Evolutionary conservation across 2,113 vertebrate species (phyloP).

Genomic region (Mormoops blainvillei): DNA sequence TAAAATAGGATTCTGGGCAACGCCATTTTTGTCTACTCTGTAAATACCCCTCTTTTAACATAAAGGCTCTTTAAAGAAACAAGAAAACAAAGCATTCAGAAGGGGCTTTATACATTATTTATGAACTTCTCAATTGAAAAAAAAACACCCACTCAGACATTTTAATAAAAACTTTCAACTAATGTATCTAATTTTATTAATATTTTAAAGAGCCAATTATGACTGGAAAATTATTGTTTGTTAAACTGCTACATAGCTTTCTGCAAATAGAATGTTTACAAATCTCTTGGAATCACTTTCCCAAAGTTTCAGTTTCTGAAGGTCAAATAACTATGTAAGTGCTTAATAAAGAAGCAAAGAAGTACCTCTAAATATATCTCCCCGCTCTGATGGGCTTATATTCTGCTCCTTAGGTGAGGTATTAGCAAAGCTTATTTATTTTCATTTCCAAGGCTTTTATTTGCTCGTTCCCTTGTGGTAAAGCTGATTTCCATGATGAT

Average conservation of each 20-base stretch:
- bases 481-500: slow-evolving; percentile 98
- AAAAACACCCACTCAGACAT: slow-evolving; percentile 75
- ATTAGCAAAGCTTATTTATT: slow-evolving; percentile 99
- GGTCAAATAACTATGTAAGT: slow-evolving; percentile 90
- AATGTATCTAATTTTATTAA: slow-evolving; percentile 80
- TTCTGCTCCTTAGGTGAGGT: slow-evolving; percentile 95
- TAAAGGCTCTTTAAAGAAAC: slow-evolving; percentile 76
- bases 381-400: slow-evolving; percentile 85
- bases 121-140: slow-evolving; percentile 78
- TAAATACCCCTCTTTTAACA: slow-evolving; percentile 72
- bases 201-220: slow-evolving; percentile 75
- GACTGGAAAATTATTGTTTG: slow-evolving; percentile 66
- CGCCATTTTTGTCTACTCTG: slow-evolving; percentile 65
- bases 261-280: slow-evolving; percentile 78
- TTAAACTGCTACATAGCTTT: slow-evolving; percentile 66
- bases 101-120: slow-evolving; percentile 79
- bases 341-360: slow-evolving; percentile 89
- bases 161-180: slow-evolving; percentile 80
- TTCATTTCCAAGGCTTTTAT: slow-evolving; percentile 98
- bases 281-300: slow-evolving; percentile 80
- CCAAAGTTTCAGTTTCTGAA: slow-evolving; percentile 86
- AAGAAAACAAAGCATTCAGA: slow-evolving; percentile 80
- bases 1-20: slow-evolving; percentile 59
- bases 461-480: slow-evolving; percentile 95
- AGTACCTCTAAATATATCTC: slow-evolving; percentile 85